phyloP scores from a whole-genome alignment of 2,797 vertebrate genomes.

The Fistularia commersonii region DNA sequence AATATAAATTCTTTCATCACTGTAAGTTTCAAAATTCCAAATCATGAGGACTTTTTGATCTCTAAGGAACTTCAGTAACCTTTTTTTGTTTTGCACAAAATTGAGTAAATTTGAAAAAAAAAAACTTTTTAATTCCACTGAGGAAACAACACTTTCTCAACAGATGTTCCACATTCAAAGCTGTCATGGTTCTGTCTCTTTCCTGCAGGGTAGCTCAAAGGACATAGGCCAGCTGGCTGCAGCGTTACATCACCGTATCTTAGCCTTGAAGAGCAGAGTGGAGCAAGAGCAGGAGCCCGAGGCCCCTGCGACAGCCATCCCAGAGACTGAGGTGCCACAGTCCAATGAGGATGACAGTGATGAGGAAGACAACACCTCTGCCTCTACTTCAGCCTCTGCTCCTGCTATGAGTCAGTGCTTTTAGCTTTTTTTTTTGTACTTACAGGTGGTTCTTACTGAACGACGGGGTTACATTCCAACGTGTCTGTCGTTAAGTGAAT shows the following conservation, averaged over 20 bases:
- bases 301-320: constrained; percentile 64
- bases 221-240: constrained; percentile 94
- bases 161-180: constrained; percentile 14
- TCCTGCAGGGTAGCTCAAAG: constrained; percentile 90
- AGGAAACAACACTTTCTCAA: neutral
- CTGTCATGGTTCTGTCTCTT: constrained; percentile 1
- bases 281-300: constrained; percentile 95
- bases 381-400: constrained; percentile 65
- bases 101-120: no score
- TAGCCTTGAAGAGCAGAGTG: constrained; percentile 87
- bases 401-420: constrained; percentile 63
- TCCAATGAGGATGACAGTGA: constrained; percentile 95
- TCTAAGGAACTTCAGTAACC: no score
- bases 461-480: no score
- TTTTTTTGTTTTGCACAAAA: no score
- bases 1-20: no score
- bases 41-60: no score
- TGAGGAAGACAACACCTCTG: constrained; percentile 78
- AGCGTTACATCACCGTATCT: constrained; percentile 93
- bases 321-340: constrained; percentile 83
- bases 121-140: no score
- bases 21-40: no score
- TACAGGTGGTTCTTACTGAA: neutral
- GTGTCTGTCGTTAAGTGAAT: no score
- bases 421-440: neutral